These are phyloP conservation scores for Enteromius mattozi DNA, from an alignment of 2,797 vertebrate species.

Conservation along the genomic window DNA sequence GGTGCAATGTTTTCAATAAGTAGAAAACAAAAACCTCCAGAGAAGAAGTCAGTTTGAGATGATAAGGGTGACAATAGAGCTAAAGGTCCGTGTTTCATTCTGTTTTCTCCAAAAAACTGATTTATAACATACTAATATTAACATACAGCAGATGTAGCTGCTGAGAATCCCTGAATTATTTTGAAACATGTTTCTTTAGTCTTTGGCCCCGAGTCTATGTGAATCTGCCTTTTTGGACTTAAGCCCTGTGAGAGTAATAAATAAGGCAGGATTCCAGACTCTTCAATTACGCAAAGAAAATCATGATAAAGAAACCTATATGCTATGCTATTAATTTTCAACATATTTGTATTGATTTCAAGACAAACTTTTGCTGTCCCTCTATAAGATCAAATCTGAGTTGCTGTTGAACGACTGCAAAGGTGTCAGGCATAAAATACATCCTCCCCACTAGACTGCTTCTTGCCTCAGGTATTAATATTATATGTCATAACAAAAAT, in stretches of 20 bases:
- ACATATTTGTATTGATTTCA: not conserved
- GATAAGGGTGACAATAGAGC: not conserved
- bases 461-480: slow-evolving; percentile 16
- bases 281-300: slow-evolving; percentile 27
- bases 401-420: slow-evolving; percentile 22
- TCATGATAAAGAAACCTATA: not conserved
- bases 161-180: not conserved
- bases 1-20: not conserved
- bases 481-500: slow-evolving; percentile 28
- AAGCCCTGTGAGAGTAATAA: slow-evolving; percentile 24
- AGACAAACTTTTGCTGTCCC: not conserved
- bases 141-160: not conserved
- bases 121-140: not conserved
- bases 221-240: slow-evolving; percentile 43
- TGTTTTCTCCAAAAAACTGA: not conserved
- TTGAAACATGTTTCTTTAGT: not conserved
- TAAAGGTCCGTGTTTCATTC: not conserved
- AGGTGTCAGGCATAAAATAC: slow-evolving; percentile 15
- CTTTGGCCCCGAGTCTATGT: slow-evolving; percentile 22
- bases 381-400: slow-evolving; percentile 1
- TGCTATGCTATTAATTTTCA: not conserved
- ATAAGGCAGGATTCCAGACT: slow-evolving; percentile 27
- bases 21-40: not conserved
- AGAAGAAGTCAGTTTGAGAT: not conserved
- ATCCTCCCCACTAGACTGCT: not conserved